phyloP scores from a whole-genome alignment of 2,888 invertebrate species.

The Drosophila glabriapex region DNA sequence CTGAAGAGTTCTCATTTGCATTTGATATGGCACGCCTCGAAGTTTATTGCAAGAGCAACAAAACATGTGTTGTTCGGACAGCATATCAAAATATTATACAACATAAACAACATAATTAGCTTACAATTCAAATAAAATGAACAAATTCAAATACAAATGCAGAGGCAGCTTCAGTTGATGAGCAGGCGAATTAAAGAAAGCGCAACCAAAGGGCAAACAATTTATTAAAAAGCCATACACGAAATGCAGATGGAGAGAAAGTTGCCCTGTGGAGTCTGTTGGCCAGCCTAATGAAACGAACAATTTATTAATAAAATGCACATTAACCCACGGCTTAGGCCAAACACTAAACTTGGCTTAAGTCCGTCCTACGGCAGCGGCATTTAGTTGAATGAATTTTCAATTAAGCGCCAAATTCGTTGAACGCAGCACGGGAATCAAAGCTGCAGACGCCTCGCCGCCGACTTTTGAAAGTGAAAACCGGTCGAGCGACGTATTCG shows the following conservation, averaged over 20 bases:
- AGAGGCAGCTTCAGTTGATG: conserved; percentile 28
- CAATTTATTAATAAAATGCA: conserved; percentile 78
- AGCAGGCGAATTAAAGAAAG: conserved; percentile 56
- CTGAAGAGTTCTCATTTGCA: conserved; percentile 59
- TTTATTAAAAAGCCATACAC: conserved; percentile 64
- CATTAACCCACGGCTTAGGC: conserved; percentile 73
- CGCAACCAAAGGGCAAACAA: conserved; percentile 62
- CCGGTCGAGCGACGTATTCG: conserved; percentile 49
- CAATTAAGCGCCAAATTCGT: conserved; percentile 75
- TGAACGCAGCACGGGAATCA: conserved; percentile 35
- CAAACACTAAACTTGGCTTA: conserved; percentile 24
- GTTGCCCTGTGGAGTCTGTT: conserved; percentile 53
- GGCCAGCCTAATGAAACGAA: conserved; percentile 69
- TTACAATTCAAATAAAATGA: conserved; percentile 51
- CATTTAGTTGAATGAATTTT: conserved; percentile 76
- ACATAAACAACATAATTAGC: conserved; percentile 77
- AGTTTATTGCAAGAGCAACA: conserved; percentile 40
- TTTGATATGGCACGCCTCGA: conserved; percentile 25
- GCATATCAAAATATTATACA: conserved; percentile 76
- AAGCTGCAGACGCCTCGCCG: conserved; percentile 59
- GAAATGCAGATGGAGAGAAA: conserved; percentile 62
- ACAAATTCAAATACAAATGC: conserved; percentile 40
- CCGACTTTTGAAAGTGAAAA: conserved; percentile 69
- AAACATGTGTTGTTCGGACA: conserved; percentile 63
- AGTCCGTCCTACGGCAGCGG: conserved; percentile 29